Evolutionary conservation across 2,113 vertebrate genomes (phyloP).

Genomic region (Hydrochoerus hydrochaeris): DNA sequence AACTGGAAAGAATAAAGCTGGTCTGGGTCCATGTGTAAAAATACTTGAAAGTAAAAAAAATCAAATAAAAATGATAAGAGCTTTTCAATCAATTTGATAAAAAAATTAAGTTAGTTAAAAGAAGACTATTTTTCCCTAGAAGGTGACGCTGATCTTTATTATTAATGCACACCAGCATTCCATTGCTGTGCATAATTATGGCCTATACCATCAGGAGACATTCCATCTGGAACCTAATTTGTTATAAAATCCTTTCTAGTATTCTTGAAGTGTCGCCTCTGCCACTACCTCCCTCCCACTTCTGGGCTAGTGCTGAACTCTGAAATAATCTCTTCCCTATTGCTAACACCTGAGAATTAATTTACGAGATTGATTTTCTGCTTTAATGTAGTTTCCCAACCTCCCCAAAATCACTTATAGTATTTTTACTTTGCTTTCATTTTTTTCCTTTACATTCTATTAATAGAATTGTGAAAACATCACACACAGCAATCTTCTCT

Average conservation of each 20-base stretch:
- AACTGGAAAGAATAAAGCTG: constrained; percentile 81
- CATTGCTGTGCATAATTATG: constrained; percentile 86
- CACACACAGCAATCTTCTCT: constrained; percentile 24
- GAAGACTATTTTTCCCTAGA: constrained; percentile 88
- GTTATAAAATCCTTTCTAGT: constrained; percentile 88
- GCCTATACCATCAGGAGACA: constrained; percentile 84
- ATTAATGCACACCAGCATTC: constrained; percentile 88
- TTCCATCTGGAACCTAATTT: constrained; percentile 87
- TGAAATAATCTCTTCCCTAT: constrained; percentile 81
- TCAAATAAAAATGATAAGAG: constrained; percentile 83
- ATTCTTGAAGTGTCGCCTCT: constrained; percentile 86
- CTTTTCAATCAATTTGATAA: constrained; percentile 90
- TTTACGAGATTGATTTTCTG: constrained; percentile 85
- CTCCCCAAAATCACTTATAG: constrained; percentile 73
- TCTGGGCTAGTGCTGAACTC: constrained; percentile 82
- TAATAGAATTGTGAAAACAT: constrained; percentile 71
- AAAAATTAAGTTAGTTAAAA: constrained; percentile 92
- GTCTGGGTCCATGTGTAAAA: constrained; percentile 81
- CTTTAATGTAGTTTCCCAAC: constrained; percentile 66
- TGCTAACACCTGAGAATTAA: constrained; percentile 88
- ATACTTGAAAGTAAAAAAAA: constrained; percentile 83
- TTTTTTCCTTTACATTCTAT: constrained; percentile 69
- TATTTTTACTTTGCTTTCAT: constrained; percentile 71
- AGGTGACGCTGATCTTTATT: constrained; percentile 90
- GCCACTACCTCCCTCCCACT: constrained; percentile 80